Evolutionary conservation across 1,140 invertebrate species (phyloP), one percentile per base, ranked within the genome.

Genomic region (Trichoplusia ni): DNA sequence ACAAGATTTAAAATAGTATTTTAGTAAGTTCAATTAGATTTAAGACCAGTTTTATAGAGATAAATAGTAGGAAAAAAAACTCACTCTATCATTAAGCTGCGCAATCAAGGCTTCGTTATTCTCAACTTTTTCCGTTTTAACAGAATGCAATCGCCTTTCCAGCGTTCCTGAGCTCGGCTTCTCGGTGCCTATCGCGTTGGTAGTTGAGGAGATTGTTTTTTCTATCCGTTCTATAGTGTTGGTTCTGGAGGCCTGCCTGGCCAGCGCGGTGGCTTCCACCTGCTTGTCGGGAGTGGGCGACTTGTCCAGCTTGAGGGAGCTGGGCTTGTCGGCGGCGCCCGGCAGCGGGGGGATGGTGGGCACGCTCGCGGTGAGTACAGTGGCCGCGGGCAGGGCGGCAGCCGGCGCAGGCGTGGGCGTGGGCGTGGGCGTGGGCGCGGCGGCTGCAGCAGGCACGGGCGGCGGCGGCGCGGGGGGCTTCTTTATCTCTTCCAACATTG

Each of bases 71-170:
- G 4, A 9, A 13, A 8, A 7, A 33, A 25, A 5, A 79, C 85
- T 79, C 11, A 90, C 87, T 76, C 86, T 90, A 75, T 77, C 75
- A 71, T 83, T 90, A 19, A 90, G 81, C 73, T 90, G 87, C 29
- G 81, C 71, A 49, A 90, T 82, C 44, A 89, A 74, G 38, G 73
- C 77, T 0, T 89, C 82, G 2, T 73, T 66, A 4, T 66, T 73
- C 1, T 82, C 80, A 2, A 37, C 62, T 29, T 73, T 75, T 1
- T 86, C 78, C 7, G 42, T 11, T 33, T 73, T 78, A 4, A 35
- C 38, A 9, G 65, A 49, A 11, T 77, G 42, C 8, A 66, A 21
- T 53, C 77, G 68, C 81, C 83, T 85, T 56, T 88, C 86, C 29
- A 86, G 42, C 2, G 87, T 82, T 0, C 69, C 69, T 0, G 69